Conservation (phyloP, 2,888 invertebrate species). For the Tinea semifulvella region DNA sequence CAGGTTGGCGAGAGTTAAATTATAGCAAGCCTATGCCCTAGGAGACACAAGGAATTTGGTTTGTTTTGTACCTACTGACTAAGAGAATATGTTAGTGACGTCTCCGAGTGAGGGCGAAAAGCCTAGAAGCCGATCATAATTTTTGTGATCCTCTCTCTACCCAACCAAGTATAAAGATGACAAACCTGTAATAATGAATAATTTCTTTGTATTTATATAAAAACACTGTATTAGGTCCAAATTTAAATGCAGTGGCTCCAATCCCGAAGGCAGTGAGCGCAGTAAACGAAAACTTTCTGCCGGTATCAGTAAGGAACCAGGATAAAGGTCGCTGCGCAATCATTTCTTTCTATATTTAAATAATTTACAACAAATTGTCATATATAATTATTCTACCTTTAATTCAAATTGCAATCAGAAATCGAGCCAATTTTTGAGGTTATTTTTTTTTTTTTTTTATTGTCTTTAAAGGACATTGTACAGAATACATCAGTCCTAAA, state of each 20-base stretch:
- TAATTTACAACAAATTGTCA: too few relatives aligned
- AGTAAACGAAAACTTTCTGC: conserved; percentile 59
- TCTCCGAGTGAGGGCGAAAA: not conserved
- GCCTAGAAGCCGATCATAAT: too few relatives aligned
- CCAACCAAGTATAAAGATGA: too few relatives aligned
- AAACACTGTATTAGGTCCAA: conserved; percentile 69
- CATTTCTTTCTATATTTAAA: too few relatives aligned
- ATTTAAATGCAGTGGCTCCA: conserved; percentile 60
- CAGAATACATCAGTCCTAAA: too few relatives aligned
- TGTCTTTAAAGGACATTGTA: too few relatives aligned
- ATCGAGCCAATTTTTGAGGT: not conserved
- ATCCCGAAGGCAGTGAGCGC: conserved; percentile 49
- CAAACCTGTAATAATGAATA: conserved; percentile 72
- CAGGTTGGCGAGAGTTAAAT: too few relatives aligned
- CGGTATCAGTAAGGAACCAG: conserved; percentile 66
- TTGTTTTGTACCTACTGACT: too few relatives aligned
- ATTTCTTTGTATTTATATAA: conserved; percentile 69
- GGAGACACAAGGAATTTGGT: too few relatives aligned
- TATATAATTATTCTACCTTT: not conserved
- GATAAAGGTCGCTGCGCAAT: conserved; percentile 25
- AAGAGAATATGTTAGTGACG: not conserved
- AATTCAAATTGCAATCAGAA: not conserved
- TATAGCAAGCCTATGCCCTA: too few relatives aligned
- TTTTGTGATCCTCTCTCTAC: too few relatives aligned
- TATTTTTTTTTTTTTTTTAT: too few relatives aligned